Base-by-base conservation (phyloP, 1,140 invertebrate genomes). In the Stenopsyche tienmushanensis region DNA sequence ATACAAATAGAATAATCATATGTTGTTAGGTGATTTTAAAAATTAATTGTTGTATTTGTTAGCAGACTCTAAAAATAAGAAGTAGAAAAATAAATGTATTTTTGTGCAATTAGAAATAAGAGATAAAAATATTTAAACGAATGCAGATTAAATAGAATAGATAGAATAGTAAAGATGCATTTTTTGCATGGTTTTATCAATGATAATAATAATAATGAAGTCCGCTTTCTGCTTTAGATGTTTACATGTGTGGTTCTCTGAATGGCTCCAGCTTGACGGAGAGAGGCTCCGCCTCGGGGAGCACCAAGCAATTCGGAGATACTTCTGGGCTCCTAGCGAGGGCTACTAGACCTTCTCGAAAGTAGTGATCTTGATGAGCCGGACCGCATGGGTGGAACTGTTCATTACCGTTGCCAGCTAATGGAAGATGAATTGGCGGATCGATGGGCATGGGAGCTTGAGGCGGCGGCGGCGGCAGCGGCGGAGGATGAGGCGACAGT, bases 331-430 rank as follows among this genome's bases (percentile, higher is more conserved):
- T 54, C 34, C 53, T 24, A n/a, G 21, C 23, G 21, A 66, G 39
- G 10, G 64, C 52, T 10, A 67, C 69, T 9, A 67, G 24, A 2
- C 67, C 69, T 24, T 71, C 69, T 20, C 69, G 57, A 53, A 65
- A 71, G 49, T 65, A 67, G 67, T 73, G 75, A 55, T 80, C 78
- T 0, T 77, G 74, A 24, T 77, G 75, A 5, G 76, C 76, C 3
- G 74, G 76, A 3, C 73, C 75, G 72, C 78, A 80, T 39, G 79
- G 79, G 73, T 77, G 77, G 75, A 78, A 80, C 8, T 76, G 76
- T 49, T 73, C 65, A 18, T 76, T 73, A 63, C 78, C 78, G 29
- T 68, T 68, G 10, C 52, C 60, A 1, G 66, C 44, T 17, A 66
- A 57, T 9, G 65, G 17, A 24, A 66, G 29, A 23, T 59, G 53